Evolutionary conservation across 2,113 vertebrate species (phyloP).

Genomic region (Bubo bubo): DNA sequence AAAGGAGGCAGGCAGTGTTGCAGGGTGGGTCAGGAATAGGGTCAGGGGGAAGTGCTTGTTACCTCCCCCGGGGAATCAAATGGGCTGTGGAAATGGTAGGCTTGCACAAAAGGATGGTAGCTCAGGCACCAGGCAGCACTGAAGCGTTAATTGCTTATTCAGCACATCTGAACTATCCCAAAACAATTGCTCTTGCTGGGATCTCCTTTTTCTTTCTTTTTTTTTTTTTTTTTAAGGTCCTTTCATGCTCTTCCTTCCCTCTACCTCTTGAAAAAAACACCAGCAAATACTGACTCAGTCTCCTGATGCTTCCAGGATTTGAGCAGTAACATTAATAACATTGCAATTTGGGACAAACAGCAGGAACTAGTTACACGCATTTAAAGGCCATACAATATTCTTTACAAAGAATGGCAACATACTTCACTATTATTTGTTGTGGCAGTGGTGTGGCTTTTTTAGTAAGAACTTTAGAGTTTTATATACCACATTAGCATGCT

Average conservation of each 20-base stretch:
- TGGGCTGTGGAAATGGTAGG: background rate
- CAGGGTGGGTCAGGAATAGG: rapidly evolving
- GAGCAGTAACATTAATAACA: background rate
- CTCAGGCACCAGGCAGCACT: background rate
- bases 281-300: no score
- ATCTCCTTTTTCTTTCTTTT: background rate
- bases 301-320: background rate
- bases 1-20: background rate
- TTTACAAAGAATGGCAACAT: background rate
- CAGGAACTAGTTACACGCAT: background rate
- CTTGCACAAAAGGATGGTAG: no score
- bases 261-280: background rate
- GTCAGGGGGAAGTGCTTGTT: background rate
- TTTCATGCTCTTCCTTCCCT: background rate
- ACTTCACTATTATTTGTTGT: background rate
- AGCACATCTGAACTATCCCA: background rate
- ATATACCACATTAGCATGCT: background rate
- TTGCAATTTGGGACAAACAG: background rate
- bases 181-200: background rate
- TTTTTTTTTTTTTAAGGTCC: background rate
- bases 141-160: background rate
- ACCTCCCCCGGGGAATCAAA: background rate
- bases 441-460: background rate
- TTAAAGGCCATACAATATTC: background rate
- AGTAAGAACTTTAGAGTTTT: background rate